These are phyloP conservation scores for Hypercompe scribonia DNA, from an alignment of 2,888 invertebrate species.

Conservation along the genomic window DNA sequence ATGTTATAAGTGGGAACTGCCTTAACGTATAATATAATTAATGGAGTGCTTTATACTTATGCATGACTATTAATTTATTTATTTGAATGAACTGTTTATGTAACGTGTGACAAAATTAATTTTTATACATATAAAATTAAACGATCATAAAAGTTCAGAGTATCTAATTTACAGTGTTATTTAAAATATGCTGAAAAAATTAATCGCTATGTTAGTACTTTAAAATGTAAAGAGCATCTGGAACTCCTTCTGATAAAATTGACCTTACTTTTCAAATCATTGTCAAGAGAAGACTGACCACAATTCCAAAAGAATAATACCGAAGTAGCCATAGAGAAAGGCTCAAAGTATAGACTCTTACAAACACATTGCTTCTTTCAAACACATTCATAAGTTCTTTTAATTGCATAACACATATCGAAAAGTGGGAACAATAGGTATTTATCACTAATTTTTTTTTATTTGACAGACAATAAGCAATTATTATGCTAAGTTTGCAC, in stretches of 20 bases:
- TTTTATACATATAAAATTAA: no score
- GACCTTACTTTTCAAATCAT: background rate
- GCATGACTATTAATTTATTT: no score
- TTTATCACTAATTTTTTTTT: conserved; percentile 32
- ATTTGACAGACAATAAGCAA: conserved; percentile 47
- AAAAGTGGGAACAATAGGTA: conserved; percentile 39
- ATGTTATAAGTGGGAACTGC: no score
- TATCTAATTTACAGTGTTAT: no score
- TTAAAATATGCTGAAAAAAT: no score
- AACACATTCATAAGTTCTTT: background rate
- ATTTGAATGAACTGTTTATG: no score
- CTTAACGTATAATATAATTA: no score
- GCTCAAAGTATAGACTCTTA: background rate
- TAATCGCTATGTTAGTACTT: no score
- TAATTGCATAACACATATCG: conserved; percentile 15
- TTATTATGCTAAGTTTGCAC: conserved; percentile 37
- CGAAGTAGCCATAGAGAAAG: background rate
- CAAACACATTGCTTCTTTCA: background rate
- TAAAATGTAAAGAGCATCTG: background rate
- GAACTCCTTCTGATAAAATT: background rate
- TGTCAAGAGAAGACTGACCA: no score
- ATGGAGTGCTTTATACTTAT: no score
- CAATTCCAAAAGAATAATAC: background rate
- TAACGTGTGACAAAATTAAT: no score
- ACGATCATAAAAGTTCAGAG: no score